Conservation (phyloP, 2,797 vertebrate species). For the Selene dorsalis region DNA sequence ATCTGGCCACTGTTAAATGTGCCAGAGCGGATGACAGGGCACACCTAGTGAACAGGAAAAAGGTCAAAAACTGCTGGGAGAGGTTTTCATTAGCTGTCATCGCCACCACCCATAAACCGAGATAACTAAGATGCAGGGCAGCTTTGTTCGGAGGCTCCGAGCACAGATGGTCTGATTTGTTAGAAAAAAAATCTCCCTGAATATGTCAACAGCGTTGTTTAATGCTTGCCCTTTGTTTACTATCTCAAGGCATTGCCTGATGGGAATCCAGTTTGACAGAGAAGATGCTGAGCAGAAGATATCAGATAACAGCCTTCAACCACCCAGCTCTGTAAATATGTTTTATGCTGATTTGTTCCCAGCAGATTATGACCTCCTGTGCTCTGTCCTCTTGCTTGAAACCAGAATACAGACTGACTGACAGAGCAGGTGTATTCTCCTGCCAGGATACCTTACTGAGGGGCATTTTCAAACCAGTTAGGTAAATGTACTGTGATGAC, state of each 20-base stretch:
- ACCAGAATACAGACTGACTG: not conserved
- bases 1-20: constrained; percentile 61
- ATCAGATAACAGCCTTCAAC: constrained; percentile 3
- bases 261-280: constrained; percentile 13
- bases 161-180: not conserved
- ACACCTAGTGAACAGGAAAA: constrained; percentile 45
- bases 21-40: constrained; percentile 36
- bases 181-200: not conserved
- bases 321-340: constrained; percentile 15
- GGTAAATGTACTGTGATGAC: constrained; percentile 1
- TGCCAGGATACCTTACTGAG: not conserved
- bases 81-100: constrained; percentile 37
- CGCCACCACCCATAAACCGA: not conserved
- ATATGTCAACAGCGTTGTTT: not conserved
- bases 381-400: not conserved
- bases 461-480: not conserved
- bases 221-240: constrained; percentile 10
- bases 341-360: constrained; percentile 20
- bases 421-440: not conserved
- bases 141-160: not conserved
- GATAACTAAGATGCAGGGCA: constrained; percentile 5
- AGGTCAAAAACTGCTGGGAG: constrained; percentile 42
- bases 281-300: constrained; percentile 10
- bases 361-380: not conserved
- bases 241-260: not conserved